phyloP scores from a whole-genome alignment of 2,113 vertebrate species.

The Australoheros scitulus region DNA sequence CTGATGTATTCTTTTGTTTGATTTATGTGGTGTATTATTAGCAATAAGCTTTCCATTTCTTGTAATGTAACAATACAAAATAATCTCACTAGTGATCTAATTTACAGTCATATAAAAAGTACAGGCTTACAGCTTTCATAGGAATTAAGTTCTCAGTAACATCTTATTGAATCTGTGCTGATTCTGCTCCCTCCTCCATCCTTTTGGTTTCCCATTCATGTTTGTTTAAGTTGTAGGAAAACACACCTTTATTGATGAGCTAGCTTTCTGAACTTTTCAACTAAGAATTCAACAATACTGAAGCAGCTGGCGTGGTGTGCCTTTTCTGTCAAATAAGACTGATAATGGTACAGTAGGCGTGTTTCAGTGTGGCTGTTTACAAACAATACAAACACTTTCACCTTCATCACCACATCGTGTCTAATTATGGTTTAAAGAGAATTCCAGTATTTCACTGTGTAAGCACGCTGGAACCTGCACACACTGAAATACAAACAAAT shows the following conservation, averaged over 20 bases:
- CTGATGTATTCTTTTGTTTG: no score
- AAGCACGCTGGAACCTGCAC: background rate
- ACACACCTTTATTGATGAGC: background rate
- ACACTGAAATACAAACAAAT: background rate
- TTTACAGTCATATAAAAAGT: no score
- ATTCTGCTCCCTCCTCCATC: background rate
- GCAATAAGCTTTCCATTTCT: no score
- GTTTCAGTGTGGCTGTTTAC: background rate
- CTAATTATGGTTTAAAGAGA: background rate
- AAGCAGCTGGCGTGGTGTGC: accelerated
- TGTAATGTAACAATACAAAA: no score
- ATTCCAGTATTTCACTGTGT: background rate
- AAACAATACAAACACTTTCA: background rate
- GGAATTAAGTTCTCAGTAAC: no score
- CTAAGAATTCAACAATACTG: background rate
- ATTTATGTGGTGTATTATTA: no score
- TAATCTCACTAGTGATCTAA: no score
- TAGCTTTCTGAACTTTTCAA: background rate
- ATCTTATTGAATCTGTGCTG: background rate
- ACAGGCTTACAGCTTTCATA: no score
- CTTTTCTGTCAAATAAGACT: no score
- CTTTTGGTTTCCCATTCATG: background rate
- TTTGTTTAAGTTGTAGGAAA: background rate
- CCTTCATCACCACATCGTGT: background rate
- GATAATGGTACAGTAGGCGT: no score